Percentiles rank a stretch among this genome's conserved stretches.
phyloP scores from a whole-genome alignment of 2,888 invertebrate genomes.

The Acleris literana region DNA sequence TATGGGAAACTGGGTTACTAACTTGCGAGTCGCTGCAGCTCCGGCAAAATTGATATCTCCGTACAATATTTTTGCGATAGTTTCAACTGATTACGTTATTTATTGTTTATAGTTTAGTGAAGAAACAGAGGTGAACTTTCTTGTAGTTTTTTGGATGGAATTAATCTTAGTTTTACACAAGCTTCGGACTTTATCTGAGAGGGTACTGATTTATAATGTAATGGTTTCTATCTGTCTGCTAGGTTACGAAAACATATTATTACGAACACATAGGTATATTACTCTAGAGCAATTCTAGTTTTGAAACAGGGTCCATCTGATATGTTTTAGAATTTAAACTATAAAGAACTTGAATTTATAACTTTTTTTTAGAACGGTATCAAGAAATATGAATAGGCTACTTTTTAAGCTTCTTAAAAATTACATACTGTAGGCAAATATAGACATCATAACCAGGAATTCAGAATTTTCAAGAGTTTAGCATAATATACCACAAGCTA shows the following conservation, averaged over 20 bases:
- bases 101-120: conserved; percentile 19
- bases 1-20: conserved; percentile 33
- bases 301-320: neutral
- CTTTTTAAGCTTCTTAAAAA: too few species aligned
- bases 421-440: too few species aligned
- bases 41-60: conserved; percentile 33
- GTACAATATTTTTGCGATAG: conserved; percentile 30
- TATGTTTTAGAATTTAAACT: too few species aligned
- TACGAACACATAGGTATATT: neutral
- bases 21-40: conserved; percentile 29
- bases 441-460: neutral
- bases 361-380: too few species aligned
- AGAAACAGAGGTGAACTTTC: conserved; percentile 1
- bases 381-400: too few species aligned
- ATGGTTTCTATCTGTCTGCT: conserved; percentile 4
- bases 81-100: conserved; percentile 34
- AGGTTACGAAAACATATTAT: neutral
- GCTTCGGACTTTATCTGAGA: conserved; percentile 2
- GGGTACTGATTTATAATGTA: conserved; percentile 13
- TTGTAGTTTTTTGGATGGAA: conserved; percentile 10
- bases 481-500: neutral
- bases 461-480: neutral
- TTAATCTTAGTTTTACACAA: conserved; percentile 4
- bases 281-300: neutral
- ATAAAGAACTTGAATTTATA: too few species aligned